Percentiles rank a stretch among this genome's conserved stretches.
Evolutionary conservation across 1,140 invertebrate species (phyloP).

Genomic region (Uloborus diversus): DNA sequence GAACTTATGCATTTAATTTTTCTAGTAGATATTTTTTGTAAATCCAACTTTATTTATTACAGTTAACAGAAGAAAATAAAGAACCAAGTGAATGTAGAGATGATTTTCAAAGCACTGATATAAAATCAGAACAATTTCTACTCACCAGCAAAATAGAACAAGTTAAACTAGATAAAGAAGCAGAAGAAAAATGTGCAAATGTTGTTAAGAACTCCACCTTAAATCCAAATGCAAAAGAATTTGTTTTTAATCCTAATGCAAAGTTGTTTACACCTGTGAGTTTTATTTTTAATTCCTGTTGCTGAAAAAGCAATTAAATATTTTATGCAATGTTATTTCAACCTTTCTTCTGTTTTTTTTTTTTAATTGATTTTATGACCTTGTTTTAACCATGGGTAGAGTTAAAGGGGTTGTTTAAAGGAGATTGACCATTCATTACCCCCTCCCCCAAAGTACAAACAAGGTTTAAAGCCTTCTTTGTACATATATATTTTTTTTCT

Average conservation of each 20-base stretch:
- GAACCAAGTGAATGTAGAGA: slow-evolving; percentile 16
- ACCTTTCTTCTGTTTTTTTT: not conserved
- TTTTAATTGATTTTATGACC: too few relatives aligned
- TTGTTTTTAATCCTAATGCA: slow-evolving; percentile 81
- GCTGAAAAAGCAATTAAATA: too few relatives aligned
- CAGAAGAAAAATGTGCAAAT: slow-evolving; percentile 65
- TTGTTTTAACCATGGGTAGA: too few relatives aligned
- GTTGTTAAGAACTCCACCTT: slow-evolving; percentile 78
- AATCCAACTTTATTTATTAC: too few relatives aligned
- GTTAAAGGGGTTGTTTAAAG: too few relatives aligned
- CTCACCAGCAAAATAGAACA: slow-evolving; percentile 19
- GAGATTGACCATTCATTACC: too few relatives aligned
- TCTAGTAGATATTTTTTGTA: too few relatives aligned
- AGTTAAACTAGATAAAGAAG: slow-evolving; percentile 19
- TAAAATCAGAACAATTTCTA: not conserved
- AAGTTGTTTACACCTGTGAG: slow-evolving; percentile 86
- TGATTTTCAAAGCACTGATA: slow-evolving; percentile 9
- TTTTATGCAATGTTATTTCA: slow-evolving; percentile 63
- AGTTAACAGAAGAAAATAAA: slow-evolving; percentile 52
- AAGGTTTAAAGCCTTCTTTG: too few relatives aligned
- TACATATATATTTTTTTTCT: too few relatives aligned
- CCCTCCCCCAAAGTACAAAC: too few relatives aligned
- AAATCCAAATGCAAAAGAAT: slow-evolving; percentile 89
- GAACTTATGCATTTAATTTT: too few relatives aligned
- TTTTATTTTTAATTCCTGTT: slow-evolving; percentile 81